A percentile compares a stretch with the other conserved stretches of the same genome.
These are phyloP conservation scores for Mirza zaza DNA, from an alignment of 2,113 vertebrate genomes.

Conservation along the genomic window DNA sequence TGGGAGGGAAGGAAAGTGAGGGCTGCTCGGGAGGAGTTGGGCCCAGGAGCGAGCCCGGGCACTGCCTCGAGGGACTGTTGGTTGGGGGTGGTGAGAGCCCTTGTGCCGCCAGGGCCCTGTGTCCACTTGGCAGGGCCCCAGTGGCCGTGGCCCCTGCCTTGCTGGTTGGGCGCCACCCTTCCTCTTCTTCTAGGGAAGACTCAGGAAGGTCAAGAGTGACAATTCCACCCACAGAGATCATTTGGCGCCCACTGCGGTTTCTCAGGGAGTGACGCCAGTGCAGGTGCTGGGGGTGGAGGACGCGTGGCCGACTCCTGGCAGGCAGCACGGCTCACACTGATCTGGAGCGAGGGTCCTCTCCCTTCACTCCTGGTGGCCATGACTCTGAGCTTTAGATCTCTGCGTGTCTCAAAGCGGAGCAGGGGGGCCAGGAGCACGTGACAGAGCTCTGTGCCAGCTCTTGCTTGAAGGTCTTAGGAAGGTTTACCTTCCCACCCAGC, in stretches of 20 bases:
- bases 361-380: not conserved
- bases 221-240: accelerated
- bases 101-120: not conserved
- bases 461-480: not conserved
- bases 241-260: not conserved
- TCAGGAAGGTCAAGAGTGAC: not conserved
- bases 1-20: no score
- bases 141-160: accelerated
- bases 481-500: not conserved
- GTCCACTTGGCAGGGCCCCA: no score
- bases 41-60: not conserved
- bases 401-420: not conserved
- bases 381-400: not conserved
- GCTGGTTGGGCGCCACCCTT: not conserved
- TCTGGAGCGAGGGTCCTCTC: not conserved
- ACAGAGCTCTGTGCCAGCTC: accelerated
- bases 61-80: accelerated
- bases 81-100: accelerated
- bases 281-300: not conserved
- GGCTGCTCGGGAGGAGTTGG: not conserved
- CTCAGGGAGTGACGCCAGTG: not conserved
- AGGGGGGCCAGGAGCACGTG: not conserved
- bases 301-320: accelerated
- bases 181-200: not conserved
- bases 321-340: accelerated